phyloP scores from a whole-genome alignment of 1,140 invertebrate genomes.

The Sarcophaga bullata region DNA sequence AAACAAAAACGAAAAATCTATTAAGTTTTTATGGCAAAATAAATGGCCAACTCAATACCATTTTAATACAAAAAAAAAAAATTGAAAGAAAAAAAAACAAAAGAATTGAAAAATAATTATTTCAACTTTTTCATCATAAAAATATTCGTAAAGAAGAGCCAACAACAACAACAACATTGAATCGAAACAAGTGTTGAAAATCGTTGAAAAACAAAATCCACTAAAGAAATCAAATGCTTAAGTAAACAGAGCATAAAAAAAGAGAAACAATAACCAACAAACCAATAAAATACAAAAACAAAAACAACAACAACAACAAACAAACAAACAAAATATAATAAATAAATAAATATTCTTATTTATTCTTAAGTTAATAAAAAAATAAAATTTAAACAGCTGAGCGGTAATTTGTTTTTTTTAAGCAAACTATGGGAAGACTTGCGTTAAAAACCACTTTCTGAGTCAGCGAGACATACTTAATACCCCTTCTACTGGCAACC shows the following conservation, averaged over 20 bases:
- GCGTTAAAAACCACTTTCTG: too few relatives aligned
- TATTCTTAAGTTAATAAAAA: too few relatives aligned
- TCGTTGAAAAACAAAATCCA: background rate
- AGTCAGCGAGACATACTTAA: too few relatives aligned
- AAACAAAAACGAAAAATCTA: background rate
- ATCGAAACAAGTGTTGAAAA: slow-evolving; percentile 15
- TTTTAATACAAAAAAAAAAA: background rate
- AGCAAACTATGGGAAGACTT: too few relatives aligned
- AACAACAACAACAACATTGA: background rate
- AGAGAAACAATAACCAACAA: too few relatives aligned
- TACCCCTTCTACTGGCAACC: too few relatives aligned
- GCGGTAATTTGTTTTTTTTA: too few relatives aligned
- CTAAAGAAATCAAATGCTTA: background rate
- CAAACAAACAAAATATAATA: background rate
- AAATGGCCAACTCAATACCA: background rate
- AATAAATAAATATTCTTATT: background rate
- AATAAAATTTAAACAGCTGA: too few relatives aligned
- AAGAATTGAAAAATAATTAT: slow-evolving; percentile 14
- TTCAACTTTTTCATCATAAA: slow-evolving; percentile 1
- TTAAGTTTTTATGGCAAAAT: background rate
- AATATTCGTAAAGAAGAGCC: background rate
- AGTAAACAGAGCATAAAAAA: slow-evolving; percentile 23
- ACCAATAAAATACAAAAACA: background rate
- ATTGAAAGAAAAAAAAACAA: background rate
- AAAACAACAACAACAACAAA: too few relatives aligned